Evolutionary conservation across 64 coral and sea anemone genomes (phyloP), one percentile per base, ranked within the genome.

Genomic region (Dendrophyllia cribrosa): DNA sequence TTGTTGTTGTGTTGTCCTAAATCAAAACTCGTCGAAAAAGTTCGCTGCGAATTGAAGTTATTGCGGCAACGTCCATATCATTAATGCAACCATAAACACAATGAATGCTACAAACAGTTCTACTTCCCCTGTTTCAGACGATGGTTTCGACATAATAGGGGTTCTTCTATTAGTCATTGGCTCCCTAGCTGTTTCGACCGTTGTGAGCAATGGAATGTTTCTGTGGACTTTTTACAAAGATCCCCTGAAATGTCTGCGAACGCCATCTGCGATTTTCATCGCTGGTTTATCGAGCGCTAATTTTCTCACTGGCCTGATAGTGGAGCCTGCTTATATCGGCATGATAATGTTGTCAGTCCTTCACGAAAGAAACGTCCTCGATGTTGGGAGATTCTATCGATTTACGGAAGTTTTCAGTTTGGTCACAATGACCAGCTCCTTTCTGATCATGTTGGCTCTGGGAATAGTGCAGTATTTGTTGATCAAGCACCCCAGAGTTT

Each of bases 221-320:
- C 74, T 97, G 68, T 43, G 78, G 45, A 75, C 88, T n/a, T 83
- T 94, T 74, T 97, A 88, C 92, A 97, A 90, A 94, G 95, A 97
- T 87, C 92, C 92, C n/a, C 55, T 88, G 4, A 91, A 84, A 34
- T 97, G 95, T 59, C 90, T 94, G 23, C 82, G 92, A 71, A 91
- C 61, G 1, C 88, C 92, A 17, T 58, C 75, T 23, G 71, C 91
- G 0, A 77, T 86, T 20, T 86, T 93, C 58, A 66, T 93, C 22
- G 85, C 91, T 52, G 91, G 91, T 7, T 67, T 93, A 21, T 8
- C 85, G 9, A 72, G 59, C 17, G 60, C 91, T 13, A 80, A 93
- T 53, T 86, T 93, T 14, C 60, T 87, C 3, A 93, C 91, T 17
- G 91, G 91, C 10, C 8, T 93, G 46, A 78, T 93, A 17, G 91